Evolutionary conservation across 2,797 vertebrate species (phyloP).

Genomic region (Bucorvus abyssinicus): DNA sequence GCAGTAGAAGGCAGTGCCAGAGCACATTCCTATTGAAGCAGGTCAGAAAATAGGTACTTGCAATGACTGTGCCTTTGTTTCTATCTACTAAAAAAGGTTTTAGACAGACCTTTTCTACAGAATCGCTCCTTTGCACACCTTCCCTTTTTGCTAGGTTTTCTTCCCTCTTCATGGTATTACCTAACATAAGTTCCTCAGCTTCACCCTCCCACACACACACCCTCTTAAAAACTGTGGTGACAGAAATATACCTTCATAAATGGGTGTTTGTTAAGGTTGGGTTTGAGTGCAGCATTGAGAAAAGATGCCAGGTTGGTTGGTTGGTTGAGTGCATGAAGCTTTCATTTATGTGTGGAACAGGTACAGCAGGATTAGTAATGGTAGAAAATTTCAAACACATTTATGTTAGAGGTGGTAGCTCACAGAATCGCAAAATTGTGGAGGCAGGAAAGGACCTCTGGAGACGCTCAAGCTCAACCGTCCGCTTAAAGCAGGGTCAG

Average conservation of each 20-base stretch:
- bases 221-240: background rate
- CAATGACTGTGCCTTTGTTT: background rate
- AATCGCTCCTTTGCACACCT: rapidly evolving
- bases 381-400: background rate
- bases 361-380: background rate
- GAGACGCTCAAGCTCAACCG: background rate
- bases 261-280: background rate
- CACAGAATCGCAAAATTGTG: background rate
- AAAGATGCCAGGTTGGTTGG: background rate
- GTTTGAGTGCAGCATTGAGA: background rate
- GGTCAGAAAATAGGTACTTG: background rate
- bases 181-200: background rate
- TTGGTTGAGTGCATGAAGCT: background rate
- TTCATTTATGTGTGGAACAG: background rate
- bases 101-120: background rate
- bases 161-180: background rate
- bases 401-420: background rate
- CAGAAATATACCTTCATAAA: background rate
- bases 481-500: background rate
- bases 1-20: background rate
- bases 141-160: background rate
- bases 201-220: background rate
- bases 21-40: background rate
- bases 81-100: background rate
- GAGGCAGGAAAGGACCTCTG: background rate